Percentiles rank a stretch among this genome's conserved stretches.
Conservation (phyloP, 2,113 vertebrate genomes). For the Orthonyx spaldingii region DNA sequence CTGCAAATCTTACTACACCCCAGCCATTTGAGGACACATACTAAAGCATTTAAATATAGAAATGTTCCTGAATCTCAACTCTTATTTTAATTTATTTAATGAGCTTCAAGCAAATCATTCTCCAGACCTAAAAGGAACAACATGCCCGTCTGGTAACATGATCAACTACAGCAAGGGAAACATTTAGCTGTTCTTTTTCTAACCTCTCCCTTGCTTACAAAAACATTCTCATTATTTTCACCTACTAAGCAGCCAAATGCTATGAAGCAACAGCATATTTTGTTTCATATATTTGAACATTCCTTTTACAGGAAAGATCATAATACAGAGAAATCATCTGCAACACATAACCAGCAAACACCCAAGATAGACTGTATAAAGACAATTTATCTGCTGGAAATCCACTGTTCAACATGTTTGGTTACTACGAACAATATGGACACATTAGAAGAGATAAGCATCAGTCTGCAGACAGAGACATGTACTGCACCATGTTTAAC, state of each 20-base stretch:
- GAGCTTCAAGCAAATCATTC: background rate
- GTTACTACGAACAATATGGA: background rate
- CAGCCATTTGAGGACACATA: background rate
- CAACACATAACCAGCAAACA: background rate
- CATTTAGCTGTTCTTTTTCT: background rate
- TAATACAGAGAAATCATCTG: background rate
- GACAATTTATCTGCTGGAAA: background rate
- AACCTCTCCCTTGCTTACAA: background rate
- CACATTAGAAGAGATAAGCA: background rate
- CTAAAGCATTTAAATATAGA: background rate
- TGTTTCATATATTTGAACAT: background rate
- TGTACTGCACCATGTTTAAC: background rate
- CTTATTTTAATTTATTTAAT: background rate
- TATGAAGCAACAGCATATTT: background rate
- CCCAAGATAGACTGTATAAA: rapidly evolving
- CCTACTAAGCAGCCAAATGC: background rate
- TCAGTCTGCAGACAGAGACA: background rate
- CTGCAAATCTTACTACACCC: background rate
- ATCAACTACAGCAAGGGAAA: background rate
- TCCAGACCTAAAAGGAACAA: background rate
- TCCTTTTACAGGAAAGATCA: background rate
- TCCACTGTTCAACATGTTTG: background rate
- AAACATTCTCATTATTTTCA: background rate
- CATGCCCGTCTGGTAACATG: background rate
- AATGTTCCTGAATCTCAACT: background rate